A percentile compares a stretch with the other conserved stretches of the same genome.
phyloP scores from a whole-genome alignment of 1,140 invertebrate genomes.

The Agraylea sexmaculata region DNA sequence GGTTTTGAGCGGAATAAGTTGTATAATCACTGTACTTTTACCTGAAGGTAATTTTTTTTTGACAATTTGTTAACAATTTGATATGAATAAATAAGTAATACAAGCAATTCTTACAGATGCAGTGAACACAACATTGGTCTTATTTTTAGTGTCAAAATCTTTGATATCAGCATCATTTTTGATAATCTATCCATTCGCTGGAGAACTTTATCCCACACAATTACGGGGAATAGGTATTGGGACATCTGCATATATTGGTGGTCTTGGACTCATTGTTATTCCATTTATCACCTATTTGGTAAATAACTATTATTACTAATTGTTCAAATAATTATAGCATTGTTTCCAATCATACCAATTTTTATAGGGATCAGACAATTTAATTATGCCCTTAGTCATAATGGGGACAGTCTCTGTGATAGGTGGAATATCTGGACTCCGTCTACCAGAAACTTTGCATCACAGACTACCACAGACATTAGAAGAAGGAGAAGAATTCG shows the following conservation, averaged over 20 bases:
- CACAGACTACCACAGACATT: constrained; percentile 68
- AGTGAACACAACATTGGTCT: constrained; percentile 53
- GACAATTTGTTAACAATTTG: constrained; percentile 6
- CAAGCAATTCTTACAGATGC: constrained; percentile 48
- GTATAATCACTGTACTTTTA: constrained; percentile 68
- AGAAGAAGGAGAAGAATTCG: constrained; percentile 78
- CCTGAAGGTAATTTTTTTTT: constrained; percentile 45
- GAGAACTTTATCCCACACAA: constrained; percentile 79
- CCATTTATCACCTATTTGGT: constrained; percentile 84
- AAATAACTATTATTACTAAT: constrained; percentile 31
- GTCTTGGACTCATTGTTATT: constrained; percentile 76
- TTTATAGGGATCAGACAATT: constrained; percentile 64
- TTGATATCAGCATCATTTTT: constrained; percentile 82
- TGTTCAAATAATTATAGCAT: too few relatives aligned
- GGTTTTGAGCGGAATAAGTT: constrained; percentile 68
- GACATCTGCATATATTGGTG: constrained; percentile 78
- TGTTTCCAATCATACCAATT: too few relatives aligned
- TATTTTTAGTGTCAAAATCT: constrained; percentile 81
- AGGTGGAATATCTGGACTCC: constrained; percentile 63
- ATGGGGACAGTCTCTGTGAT: constrained; percentile 68
- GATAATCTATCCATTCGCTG: constrained; percentile 83
- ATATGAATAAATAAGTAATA: constrained; percentile 14
- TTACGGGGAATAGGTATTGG: constrained; percentile 76
- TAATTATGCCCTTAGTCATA: constrained; percentile 69
- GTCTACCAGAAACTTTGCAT: constrained; percentile 72